phyloP scores from a whole-genome alignment of 2,888 invertebrate species.

The Yponomeuta plumbellus region DNA sequence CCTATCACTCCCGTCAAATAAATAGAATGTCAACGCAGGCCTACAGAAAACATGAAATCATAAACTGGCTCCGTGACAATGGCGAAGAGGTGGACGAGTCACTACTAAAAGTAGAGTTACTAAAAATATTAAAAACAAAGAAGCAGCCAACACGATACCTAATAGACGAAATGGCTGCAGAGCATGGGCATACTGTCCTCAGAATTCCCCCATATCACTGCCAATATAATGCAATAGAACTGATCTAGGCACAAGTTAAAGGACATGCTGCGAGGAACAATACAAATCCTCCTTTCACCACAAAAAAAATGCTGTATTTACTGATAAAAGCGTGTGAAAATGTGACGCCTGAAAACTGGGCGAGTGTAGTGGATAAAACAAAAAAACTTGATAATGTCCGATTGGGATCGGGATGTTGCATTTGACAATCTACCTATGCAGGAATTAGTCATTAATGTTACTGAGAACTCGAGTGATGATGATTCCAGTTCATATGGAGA shows the following conservation, averaged over 20 bases:
- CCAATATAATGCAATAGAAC: no score
- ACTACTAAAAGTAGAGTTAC: no score
- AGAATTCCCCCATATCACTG: no score
- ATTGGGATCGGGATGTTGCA: no score
- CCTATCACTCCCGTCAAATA: constrained; percentile 22
- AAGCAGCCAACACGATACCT: background rate
- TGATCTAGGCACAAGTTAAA: background rate
- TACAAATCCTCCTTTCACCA: constrained; percentile 7
- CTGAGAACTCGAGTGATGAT: no score
- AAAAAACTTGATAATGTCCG: no score
- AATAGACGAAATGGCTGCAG: no score
- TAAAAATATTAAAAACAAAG: background rate
- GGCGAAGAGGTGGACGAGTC: no score
- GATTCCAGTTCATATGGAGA: no score
- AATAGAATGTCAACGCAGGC: constrained; percentile 21
- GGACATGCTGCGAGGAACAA: background rate
- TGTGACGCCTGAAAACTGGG: background rate
- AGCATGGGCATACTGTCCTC: no score
- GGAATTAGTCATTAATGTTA: no score
- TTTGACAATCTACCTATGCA: no score
- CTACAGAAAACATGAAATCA: constrained; percentile 18
- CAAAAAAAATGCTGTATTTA: constrained; percentile 5
- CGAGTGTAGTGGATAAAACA: constrained; percentile 5
- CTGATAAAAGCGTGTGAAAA: constrained; percentile 1
- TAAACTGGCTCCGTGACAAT: constrained; percentile 3